Percentiles rank a stretch among this genome's conserved stretches.
Evolutionary conservation across 2,113 vertebrate species (phyloP).

Genomic region (Pelvicachromis taeniatus): DNA sequence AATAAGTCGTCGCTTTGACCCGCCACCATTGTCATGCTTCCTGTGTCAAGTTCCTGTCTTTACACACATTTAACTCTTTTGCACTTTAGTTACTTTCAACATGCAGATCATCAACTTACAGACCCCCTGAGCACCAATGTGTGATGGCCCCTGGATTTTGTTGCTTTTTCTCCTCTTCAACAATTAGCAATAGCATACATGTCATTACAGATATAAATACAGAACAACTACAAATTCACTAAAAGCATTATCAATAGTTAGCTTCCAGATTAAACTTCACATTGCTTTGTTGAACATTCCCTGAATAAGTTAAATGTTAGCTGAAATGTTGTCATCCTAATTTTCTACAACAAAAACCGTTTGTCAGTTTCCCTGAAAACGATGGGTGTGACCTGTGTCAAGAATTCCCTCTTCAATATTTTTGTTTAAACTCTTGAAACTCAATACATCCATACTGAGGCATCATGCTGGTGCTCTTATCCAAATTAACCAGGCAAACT

Average conservation of each 20-base stretch:
- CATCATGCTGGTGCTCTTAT: not conserved
- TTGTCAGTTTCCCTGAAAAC: too few species aligned
- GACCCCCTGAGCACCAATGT: not conserved
- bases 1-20: not conserved
- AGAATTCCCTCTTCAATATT: not conserved
- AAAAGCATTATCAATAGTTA: too few species aligned
- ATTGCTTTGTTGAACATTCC: too few species aligned
- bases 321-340: too few species aligned
- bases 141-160: not conserved
- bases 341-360: too few species aligned
- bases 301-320: too few species aligned
- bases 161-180: not conserved
- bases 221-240: not conserved
- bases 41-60: not conserved
- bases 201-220: not conserved
- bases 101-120: not conserved
- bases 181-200: not conserved
- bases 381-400: too few species aligned
- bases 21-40: not conserved
- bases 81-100: not conserved
- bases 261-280: too few species aligned
- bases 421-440: not conserved
- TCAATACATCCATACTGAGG: not conserved
- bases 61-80: rapidly evolving
- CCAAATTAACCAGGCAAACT: rapidly evolving